Base-by-base conservation (phyloP, 2,888 invertebrate genomes). In the Cenopis cana region DNA sequence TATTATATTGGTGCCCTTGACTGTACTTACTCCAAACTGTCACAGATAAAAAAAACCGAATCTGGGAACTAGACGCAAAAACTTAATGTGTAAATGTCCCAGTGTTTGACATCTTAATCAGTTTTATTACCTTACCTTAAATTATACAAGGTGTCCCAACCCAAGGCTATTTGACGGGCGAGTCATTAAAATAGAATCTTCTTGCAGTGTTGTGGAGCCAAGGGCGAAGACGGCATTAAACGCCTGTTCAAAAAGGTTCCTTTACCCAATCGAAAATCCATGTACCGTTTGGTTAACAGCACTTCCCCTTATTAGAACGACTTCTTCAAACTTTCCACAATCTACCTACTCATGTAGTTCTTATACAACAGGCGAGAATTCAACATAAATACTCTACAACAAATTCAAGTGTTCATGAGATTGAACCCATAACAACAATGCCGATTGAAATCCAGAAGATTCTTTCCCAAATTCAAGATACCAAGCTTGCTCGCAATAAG, bases 121-220 rank as follows among this genome's bases (percentile, higher is more conserved):
- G n/a, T n/a, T n/a, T n/a, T n/a, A n/a, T n/a, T n/a, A n/a, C n/a
- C n/a, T n/a, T n/a, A n/a, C n/a, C n/a, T n/a, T n/a, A n/a, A n/a
- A n/a, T n/a, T n/a, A n/a, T n/a, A n/a, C n/a, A n/a, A n/a, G n/a
- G n/a, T n/a, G n/a, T n/a, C n/a, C n/a, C n/a, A n/a, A n/a, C n/a
- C n/a, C n/a, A n/a, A n/a, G n/a, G n/a, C n/a, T n/a, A n/a, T n/a
- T n/a, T n/a, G n/a, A n/a, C n/a, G n/a, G n/a, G n/a, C n/a, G n/a
- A n/a, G n/a, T n/a, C n/a, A n/a, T 41, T 14, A 36, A 55, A 56
- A 17, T 46, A 56, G n/a, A 68, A 64, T 68, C 76, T 80, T 79
- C 79, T 89, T 89, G 75, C 89, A 90, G 90, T 90, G 90, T 78
- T 89, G 89, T 76, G 81, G 79, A 59, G 82, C 80, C 67, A 73